Evolutionary conservation across 2,797 vertebrate genomes (phyloP), one percentile per base, ranked within the genome.

Genomic region (Glyptemys insculpta): DNA sequence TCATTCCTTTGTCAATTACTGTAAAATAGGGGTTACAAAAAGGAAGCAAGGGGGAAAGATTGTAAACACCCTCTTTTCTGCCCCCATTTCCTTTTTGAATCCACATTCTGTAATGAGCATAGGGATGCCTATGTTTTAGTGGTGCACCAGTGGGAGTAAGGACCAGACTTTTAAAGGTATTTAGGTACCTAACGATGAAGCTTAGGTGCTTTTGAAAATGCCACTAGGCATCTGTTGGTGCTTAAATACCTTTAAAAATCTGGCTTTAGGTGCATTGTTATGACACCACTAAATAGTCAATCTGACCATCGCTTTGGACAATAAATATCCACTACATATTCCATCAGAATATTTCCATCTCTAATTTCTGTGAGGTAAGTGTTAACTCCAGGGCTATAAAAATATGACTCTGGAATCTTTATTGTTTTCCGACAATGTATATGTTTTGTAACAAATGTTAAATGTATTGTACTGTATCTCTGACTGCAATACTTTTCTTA

Each of bases 1-100:
- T 12, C 85, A 91, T 84, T 96, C 93, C n/a, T 94, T 37, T 80
- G 81, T 8, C 78, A 81, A 9, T 89, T 94, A n/a, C 44, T 78
- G 12, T 53, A 92, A 37, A 83, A 90, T 27, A 82, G 25, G 25
- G 15, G 34, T 47, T 44, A 52, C 31, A 14, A 41, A 47, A 88
- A 86, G 59, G 49, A 89, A 76, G 41, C 85, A 92, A 87, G 56
- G 81, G 47, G 16, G 92, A 93, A 94, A 89, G 31, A 1, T 82
- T 83, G 5, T 86, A 83, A 72, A 41, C 92, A 86, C 83, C n/a
- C 9, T 37, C 19, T 21, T 68, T 72, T 18, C 37, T 37, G 41
- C 0, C 0, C 62, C 57, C 85, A 41, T 96, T 50, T 91, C 92
- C 5, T 87, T 93, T 92, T 93, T 16, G 41, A 44, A 41, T 88